A percentile compares a stretch with the other conserved stretches of the same genome.
These are phyloP conservation scores for Malurus cyaneus DNA, from an alignment of 2,113 vertebrate species.

Conservation along the genomic window DNA sequence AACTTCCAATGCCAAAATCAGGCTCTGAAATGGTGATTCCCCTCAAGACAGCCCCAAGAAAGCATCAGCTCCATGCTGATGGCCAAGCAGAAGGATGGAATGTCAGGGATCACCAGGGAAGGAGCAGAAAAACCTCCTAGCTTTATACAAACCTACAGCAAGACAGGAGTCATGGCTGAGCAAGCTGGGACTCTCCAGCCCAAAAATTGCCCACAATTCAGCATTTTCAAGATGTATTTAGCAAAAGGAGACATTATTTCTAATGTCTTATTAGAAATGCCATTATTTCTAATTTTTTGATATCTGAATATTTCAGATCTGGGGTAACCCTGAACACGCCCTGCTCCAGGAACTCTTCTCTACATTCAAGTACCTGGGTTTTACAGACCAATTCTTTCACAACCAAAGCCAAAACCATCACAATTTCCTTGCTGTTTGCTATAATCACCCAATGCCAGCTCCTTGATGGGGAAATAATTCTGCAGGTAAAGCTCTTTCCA, in stretches of 20 bases:
- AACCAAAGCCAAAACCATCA: neutral
- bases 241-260: neutral
- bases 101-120: neutral
- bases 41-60: neutral
- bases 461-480: neutral
- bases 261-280: no score
- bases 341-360: neutral
- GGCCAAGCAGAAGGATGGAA: neutral
- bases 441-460: neutral
- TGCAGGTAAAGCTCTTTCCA: neutral
- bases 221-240: neutral
- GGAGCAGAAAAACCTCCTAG: neutral
- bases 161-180: neutral
- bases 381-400: neutral
- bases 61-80: neutral
- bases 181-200: neutral
- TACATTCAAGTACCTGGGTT: neutral
- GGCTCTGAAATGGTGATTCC: rapidly evolving
- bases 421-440: neutral
- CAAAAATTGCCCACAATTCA: neutral
- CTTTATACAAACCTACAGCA: neutral
- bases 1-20: neutral
- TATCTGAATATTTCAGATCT: neutral
- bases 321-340: neutral
- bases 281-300: neutral